Base-by-base conservation (phyloP, 1,140 invertebrate species). In the Mercenaria mercenaria region DNA sequence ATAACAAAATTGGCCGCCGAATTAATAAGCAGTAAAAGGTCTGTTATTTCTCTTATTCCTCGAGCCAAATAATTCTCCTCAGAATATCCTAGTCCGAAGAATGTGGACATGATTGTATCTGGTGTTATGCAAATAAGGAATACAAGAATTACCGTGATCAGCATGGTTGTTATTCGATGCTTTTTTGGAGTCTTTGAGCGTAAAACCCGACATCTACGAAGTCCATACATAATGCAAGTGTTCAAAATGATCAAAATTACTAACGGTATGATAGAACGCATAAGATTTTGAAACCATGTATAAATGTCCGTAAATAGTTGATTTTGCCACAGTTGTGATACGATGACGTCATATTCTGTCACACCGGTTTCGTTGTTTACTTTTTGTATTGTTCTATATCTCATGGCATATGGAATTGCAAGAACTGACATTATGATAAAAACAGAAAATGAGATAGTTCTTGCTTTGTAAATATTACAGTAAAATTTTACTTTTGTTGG, bases 401-500 rank as follows among this genome's bases (percentile, higher is more conserved):
- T 89, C 87, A 95, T 91, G 1, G 92, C 94, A 79, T 94, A 94
- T 0, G 95, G 95, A 37, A 95, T 91, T n/a, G 94, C 93, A n/a
- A 95, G 56, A 11, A 94, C 32, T 50, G 88, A 92, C 93, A 95
- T 95, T 34, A 92, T 77, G n/a, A 95, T 52, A 87, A 94, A 95
- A 2, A 95, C 93, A 20, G 89, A 64, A 15, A 91, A 77, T 37
- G 91, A 92, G 13, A 94, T 93, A 11, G 93, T 85, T 29, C 92
- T 90, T 0, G 95, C 94, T 4, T 92, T 89, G 2, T 86, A 72
- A 13, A 95, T 91, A 0, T 98, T 99, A 96, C 99, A 99, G 37
- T 99, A 97, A 0, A 98, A 98, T 86, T 98, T 97, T 0, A 98
- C 98, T 88, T 97, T 97, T 15, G 99, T 96, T 0, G 98, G 98